Percentiles rank a stretch among this genome's conserved stretches.
These are phyloP conservation scores for Troilus luridus DNA, from an alignment of 2,888 invertebrate genomes.

Conservation along the genomic window DNA sequence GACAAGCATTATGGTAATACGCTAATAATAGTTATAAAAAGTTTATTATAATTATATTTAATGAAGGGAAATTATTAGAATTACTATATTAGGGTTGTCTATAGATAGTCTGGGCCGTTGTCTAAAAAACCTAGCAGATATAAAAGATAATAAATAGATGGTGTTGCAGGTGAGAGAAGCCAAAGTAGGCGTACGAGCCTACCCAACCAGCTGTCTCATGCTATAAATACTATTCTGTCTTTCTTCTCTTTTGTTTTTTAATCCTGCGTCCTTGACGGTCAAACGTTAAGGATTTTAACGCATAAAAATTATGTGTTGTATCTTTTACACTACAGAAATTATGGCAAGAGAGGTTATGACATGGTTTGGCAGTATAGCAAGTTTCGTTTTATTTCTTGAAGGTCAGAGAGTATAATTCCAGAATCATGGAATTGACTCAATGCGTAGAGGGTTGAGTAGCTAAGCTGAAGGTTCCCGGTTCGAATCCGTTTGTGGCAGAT, in stretches of 20 bases:
- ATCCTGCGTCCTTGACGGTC: constrained; percentile 26
- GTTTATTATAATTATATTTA: too few relatives aligned
- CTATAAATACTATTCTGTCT: not conserved
- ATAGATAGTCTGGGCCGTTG: not conserved
- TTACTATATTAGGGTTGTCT: not conserved
- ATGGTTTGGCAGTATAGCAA: too few relatives aligned
- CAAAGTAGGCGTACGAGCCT: constrained; percentile 6
- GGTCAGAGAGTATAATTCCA: too few relatives aligned
- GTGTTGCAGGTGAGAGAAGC: constrained; percentile 31
- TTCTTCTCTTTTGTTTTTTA: constrained; percentile 17
- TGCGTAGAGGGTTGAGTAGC: too few relatives aligned
- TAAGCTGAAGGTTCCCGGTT: too few relatives aligned
- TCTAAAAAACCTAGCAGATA: not conserved
- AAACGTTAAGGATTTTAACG: not conserved
- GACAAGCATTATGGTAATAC: too few relatives aligned
- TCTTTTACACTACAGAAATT: not conserved
- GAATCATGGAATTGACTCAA: too few relatives aligned
- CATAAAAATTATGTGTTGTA: not conserved
- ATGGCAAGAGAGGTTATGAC: too few relatives aligned
- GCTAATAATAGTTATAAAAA: too few relatives aligned
- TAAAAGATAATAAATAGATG: not conserved
- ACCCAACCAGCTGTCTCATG: constrained; percentile 38
- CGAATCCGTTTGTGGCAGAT: too few relatives aligned
- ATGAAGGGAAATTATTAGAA: not conserved
- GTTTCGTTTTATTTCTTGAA: too few relatives aligned